Conservation (phyloP, 2,113 vertebrate species). For the Psettodes erumei region DNA sequence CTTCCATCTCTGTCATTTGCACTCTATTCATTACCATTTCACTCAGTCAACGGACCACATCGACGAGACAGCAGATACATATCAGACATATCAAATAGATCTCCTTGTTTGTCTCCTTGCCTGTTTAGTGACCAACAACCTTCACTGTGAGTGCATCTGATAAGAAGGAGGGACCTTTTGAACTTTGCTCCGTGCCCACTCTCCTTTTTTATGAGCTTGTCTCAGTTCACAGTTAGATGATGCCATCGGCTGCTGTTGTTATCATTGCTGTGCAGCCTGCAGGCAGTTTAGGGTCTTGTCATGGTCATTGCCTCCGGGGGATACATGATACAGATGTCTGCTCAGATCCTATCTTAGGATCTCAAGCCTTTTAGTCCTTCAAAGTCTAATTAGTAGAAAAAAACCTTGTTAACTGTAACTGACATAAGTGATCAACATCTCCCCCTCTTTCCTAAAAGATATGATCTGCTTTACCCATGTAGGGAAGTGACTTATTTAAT, state of each 20-base stretch:
- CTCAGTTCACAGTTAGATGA: slow-evolving; percentile 36
- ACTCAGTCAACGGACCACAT: slow-evolving; percentile 44
- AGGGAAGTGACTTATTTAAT: background rate
- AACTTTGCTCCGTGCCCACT: slow-evolving; percentile 25
- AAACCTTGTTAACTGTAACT: slow-evolving; percentile 21
- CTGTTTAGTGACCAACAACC: slow-evolving; percentile 26
- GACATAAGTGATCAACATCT: background rate
- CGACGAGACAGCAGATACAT: slow-evolving; percentile 51
- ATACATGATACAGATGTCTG: slow-evolving; percentile 61
- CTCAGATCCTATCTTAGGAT: slow-evolving; percentile 42
- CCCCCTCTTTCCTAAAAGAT: background rate
- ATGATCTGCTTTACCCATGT: background rate
- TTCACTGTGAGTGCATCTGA: slow-evolving; percentile 5
- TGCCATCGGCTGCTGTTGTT: slow-evolving; percentile 35
- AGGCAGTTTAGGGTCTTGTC: slow-evolving; percentile 51
- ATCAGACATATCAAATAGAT: slow-evolving; percentile 54
- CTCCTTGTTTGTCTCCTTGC: slow-evolving; percentile 33
- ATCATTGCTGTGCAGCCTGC: slow-evolving; percentile 32
- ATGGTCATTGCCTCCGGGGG: slow-evolving; percentile 31
- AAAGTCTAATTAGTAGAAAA: background rate
- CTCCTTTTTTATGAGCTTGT: background rate
- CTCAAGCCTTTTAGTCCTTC: slow-evolving; percentile 43
- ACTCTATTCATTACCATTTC: slow-evolving; percentile 46
- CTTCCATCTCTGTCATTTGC: slow-evolving; percentile 35
- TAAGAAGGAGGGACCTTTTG: slow-evolving; percentile 38